These are phyloP conservation scores for Corvus moneduloides DNA, from an alignment of 2,113 vertebrate species.

Conservation along the genomic window DNA sequence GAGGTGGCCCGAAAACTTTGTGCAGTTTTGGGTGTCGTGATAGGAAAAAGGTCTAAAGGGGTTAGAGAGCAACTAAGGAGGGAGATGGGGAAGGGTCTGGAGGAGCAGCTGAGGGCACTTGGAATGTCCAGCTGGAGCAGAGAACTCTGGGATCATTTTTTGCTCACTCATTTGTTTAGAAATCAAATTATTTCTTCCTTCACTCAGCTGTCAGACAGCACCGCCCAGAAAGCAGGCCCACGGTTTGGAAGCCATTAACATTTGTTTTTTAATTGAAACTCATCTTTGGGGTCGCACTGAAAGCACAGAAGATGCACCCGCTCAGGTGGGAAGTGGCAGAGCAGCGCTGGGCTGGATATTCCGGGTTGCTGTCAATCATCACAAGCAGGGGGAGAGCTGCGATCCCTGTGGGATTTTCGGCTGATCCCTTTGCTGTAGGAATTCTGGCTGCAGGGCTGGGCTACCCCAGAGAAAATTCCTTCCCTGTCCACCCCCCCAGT, in stretches of 20 bases:
- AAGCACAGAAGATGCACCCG: not conserved
- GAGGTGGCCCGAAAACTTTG: not conserved
- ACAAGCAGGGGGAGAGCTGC: not conserved
- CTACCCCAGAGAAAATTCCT: not conserved
- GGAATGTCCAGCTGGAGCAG: not conserved
- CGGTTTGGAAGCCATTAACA: not conserved
- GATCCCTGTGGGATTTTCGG: not conserved
- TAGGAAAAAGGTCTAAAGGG: not conserved
- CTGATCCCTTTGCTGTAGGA: not conserved
- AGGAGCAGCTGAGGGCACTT: not conserved
- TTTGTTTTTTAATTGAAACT: not conserved
- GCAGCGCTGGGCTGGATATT: not conserved
- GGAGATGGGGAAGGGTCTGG: not conserved
- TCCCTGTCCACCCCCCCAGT: not conserved
- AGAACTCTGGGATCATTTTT: not conserved
- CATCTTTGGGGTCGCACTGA: not conserved
- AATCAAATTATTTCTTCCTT: not conserved
- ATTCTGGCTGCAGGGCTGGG: not conserved
- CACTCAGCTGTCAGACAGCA: accelerated
- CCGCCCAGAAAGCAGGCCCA: not conserved
- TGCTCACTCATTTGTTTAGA: not conserved
- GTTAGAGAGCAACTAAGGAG: not conserved
- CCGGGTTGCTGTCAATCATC: not conserved
- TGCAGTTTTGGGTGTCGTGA: not conserved
- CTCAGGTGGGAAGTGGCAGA: not conserved